A percentile compares a stretch with the other conserved stretches of the same genome.
Evolutionary conservation across 2,113 vertebrate species (phyloP).

Genomic region (Forbesichthys agassizii): DNA sequence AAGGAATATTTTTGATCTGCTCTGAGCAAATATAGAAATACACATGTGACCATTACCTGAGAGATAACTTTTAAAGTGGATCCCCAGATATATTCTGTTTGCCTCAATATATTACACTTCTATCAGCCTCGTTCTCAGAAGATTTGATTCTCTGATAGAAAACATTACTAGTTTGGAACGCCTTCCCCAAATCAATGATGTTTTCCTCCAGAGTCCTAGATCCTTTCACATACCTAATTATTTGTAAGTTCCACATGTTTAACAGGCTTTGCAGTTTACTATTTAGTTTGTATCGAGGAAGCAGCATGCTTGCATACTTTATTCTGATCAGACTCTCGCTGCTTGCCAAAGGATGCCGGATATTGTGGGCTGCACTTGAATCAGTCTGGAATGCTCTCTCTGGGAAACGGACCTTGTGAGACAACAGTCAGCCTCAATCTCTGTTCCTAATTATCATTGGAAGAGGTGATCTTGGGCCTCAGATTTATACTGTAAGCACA

Average conservation of each 20-base stretch:
- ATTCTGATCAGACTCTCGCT: constrained; percentile 47
- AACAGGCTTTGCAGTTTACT: constrained; percentile 32
- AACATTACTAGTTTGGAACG: constrained; percentile 39
- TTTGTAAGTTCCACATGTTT: constrained; percentile 43
- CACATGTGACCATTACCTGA: neutral
- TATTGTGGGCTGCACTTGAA: constrained; percentile 55
- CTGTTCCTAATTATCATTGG: constrained; percentile 73
- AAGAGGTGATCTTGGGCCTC: constrained; percentile 44
- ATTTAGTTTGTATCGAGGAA: constrained; percentile 39
- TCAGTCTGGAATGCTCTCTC: constrained; percentile 61
- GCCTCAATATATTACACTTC: constrained; percentile 12
- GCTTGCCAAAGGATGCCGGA: constrained; percentile 56
- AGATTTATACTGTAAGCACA: constrained; percentile 54
- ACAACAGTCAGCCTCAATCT: constrained; percentile 37
- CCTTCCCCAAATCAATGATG: constrained; percentile 13
- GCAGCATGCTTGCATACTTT: constrained; percentile 37
- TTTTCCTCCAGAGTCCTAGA: constrained; percentile 16
- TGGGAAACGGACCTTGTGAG: constrained; percentile 52
- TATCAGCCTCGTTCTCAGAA: constrained; percentile 18
- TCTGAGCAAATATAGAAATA: neutral
- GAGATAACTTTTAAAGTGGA: constrained; percentile 25
- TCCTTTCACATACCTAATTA: neutral
- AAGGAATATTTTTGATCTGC: no score
- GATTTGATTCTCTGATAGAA: constrained; percentile 30
- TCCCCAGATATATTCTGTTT: constrained; percentile 42